These are phyloP conservation scores for Hippoglossus stenolepis DNA, from an alignment of 2,113 vertebrate species.

Conservation along the genomic window DNA sequence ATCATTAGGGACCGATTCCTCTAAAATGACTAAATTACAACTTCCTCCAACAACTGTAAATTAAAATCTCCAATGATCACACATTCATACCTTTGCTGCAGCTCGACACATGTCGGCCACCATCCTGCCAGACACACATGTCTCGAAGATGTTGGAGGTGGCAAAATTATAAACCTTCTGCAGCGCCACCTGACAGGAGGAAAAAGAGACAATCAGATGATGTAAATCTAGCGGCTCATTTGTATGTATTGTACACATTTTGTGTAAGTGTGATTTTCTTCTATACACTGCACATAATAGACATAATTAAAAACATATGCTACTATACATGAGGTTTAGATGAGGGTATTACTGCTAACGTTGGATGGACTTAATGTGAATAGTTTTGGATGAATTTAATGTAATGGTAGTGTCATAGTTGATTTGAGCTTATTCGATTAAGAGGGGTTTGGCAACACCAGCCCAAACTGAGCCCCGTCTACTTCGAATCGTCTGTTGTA, in stretches of 20 bases:
- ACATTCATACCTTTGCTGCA: conserved; percentile 89
- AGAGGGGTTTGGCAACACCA: no score
- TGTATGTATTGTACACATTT: not conserved
- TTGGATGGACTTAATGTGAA: no score
- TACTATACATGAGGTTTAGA: no score
- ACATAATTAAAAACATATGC: no score
- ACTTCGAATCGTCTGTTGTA: no score
- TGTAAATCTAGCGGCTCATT: not conserved
- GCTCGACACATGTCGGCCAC: conserved; percentile 98
- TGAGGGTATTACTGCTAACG: no score
- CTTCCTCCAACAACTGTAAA: not conserved
- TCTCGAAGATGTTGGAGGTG: conserved; percentile 96
- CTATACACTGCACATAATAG: no score
- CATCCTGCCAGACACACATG: conserved; percentile 97
- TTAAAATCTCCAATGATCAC: not conserved
- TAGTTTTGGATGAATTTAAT: no score
- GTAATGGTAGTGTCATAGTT: no score
- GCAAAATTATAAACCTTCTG: conserved; percentile 96
- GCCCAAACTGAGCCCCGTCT: no score
- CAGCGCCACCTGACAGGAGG: conserved; percentile 87
- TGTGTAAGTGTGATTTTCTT: no score
- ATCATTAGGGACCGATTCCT: not conserved
- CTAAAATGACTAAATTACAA: not conserved
- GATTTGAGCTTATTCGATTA: no score
- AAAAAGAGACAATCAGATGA: not conserved